Evolutionary conservation across 2,113 vertebrate genomes (phyloP).

Genomic region (Orthonyx spaldingii): DNA sequence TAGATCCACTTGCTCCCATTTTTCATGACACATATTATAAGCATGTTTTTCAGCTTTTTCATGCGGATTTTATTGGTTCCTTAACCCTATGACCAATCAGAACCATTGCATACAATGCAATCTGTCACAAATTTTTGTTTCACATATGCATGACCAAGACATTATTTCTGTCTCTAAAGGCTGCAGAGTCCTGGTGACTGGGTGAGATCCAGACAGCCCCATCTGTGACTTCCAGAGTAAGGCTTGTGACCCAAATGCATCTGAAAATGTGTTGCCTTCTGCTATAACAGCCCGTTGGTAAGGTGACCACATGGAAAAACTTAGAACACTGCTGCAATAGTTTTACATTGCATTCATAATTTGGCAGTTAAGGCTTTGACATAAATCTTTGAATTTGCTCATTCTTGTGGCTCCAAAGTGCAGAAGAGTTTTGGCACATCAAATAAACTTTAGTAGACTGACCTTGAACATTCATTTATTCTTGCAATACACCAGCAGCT

Average conservation of each 20-base stretch:
- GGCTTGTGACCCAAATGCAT: neutral
- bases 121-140: neutral
- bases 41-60: neutral
- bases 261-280: neutral
- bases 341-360: neutral
- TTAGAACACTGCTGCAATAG: neutral
- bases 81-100: neutral
- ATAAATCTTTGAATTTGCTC: neutral
- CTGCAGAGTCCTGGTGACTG: neutral
- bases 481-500: neutral
- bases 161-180: neutral
- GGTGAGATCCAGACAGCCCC: neutral
- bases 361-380: neutral
- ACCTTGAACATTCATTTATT: slow-evolving; percentile 1
- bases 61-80: neutral
- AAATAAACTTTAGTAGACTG: neutral
- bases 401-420: neutral
- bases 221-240: neutral
- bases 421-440: neutral
- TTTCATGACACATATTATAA: neutral
- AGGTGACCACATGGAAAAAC: neutral
- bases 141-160: neutral
- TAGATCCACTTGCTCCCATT: neutral
- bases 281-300: neutral
- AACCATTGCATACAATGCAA: neutral